phyloP scores from a whole-genome alignment of 2,888 invertebrate genomes.

The Acanthoscelides obtectus region DNA sequence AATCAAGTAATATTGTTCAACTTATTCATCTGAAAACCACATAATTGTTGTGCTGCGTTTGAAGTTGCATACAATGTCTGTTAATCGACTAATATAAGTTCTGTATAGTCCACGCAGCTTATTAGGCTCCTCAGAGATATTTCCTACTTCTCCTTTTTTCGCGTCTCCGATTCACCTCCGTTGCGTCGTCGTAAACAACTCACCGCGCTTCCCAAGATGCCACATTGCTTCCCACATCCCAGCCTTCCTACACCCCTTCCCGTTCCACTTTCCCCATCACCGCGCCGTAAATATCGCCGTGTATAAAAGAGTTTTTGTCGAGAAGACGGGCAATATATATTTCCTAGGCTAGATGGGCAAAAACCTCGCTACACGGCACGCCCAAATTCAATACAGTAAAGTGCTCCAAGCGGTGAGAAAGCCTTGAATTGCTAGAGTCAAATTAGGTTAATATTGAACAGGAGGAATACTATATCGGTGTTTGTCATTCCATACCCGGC shows the following conservation, averaged over 20 bases:
- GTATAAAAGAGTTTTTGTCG: background rate
- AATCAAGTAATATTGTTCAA: too few species aligned
- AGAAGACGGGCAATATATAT: background rate
- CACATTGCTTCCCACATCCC: background rate
- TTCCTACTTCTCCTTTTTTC: background rate
- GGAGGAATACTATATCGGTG: background rate
- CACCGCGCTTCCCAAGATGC: background rate
- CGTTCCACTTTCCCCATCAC: background rate
- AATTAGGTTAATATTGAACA: conserved; percentile 18
- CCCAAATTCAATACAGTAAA: conserved; percentile 49
- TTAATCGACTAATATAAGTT: too few species aligned
- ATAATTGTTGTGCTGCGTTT: too few species aligned
- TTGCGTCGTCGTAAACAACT: background rate
- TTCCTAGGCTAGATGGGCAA: conserved; percentile 33
- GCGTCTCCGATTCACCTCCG: background rate
- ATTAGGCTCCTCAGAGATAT: background rate
- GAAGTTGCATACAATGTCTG: too few species aligned
- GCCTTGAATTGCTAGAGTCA: conserved; percentile 21
- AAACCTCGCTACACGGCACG: conserved; percentile 37
- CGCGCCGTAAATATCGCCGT: background rate
- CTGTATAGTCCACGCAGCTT: background rate
- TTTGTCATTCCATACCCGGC: background rate
- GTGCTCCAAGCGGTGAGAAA: conserved; percentile 39
- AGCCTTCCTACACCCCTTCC: background rate
- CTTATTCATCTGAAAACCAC: too few species aligned